phyloP scores from a whole-genome alignment of 1,140 invertebrate species.

The Oryzaephilus surinamensis region DNA sequence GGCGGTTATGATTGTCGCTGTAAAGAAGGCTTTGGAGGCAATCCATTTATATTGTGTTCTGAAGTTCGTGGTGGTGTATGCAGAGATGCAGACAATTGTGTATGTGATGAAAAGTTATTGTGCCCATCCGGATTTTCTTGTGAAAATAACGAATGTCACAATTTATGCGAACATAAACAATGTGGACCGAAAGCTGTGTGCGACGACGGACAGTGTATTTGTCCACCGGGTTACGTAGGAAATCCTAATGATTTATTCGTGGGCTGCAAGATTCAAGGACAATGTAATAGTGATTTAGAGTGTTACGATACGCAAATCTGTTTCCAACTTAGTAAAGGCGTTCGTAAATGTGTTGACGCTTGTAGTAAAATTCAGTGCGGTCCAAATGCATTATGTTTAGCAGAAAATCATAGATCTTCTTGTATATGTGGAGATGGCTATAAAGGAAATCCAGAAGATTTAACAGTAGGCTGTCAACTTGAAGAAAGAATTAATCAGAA shows the following conservation, averaged over 20 bases:
- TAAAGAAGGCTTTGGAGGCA: constrained; percentile 66
- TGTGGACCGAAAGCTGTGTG: constrained; percentile 77
- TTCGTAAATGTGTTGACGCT: constrained; percentile 73
- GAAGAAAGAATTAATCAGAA: constrained; percentile 43
- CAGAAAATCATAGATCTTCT: constrained; percentile 68
- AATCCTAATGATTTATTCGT: constrained; percentile 57
- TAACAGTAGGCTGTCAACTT: constrained; percentile 63
- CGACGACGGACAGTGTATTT: constrained; percentile 66
- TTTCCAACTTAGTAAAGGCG: constrained; percentile 64
- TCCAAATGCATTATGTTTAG: constrained; percentile 76
- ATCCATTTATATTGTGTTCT: constrained; percentile 72
- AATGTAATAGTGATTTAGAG: constrained; percentile 68
- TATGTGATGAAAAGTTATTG: constrained; percentile 54
- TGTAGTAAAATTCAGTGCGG: constrained; percentile 81
- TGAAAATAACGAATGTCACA: constrained; percentile 55
- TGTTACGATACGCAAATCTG: constrained; percentile 75
- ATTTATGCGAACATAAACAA: constrained; percentile 57
- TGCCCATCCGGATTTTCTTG: constrained; percentile 69
- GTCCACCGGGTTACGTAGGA: constrained; percentile 66
- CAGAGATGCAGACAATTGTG: constrained; percentile 53
- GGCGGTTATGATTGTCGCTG: constrained; percentile 83
- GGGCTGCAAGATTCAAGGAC: constrained; percentile 59
- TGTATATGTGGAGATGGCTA: constrained; percentile 77
- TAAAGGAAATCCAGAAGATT: constrained; percentile 66
- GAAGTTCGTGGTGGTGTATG: constrained; percentile 55